A percentile compares a stretch with the other conserved stretches of the same genome.
Evolutionary conservation across 2,888 invertebrate genomes (phyloP).

Genomic region (Sminthurinus aureus): DNA sequence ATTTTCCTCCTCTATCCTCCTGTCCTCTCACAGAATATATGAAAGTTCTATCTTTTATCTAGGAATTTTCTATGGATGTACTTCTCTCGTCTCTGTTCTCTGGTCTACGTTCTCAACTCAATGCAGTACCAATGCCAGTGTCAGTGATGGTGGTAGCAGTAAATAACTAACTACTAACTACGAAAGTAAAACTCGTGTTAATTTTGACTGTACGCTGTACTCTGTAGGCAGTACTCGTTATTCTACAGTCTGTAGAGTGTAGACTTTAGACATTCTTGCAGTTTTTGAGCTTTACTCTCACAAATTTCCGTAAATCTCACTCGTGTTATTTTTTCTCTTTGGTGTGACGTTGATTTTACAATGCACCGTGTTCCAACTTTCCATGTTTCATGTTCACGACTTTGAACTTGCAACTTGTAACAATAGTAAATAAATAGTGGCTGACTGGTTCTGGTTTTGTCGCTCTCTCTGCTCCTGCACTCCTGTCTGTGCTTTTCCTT

Average conservation of each 20-base stretch:
- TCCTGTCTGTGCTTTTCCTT: no score
- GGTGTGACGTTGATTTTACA: not conserved
- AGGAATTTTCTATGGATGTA: no score
- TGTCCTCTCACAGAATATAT: slow-evolving; percentile 1
- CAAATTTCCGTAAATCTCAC: not conserved
- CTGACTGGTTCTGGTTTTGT: no score
- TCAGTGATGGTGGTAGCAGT: not conserved
- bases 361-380: not conserved
- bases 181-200: not conserved
- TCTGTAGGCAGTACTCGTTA: no score
- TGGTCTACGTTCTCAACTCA: no score
- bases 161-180: slow-evolving; percentile 2
- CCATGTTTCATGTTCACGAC: not conserved
- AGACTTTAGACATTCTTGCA: not conserved
- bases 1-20: not conserved
- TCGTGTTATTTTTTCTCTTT: not conserved
- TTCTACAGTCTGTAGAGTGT: no score
- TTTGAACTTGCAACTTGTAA: not conserved
- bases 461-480: no score
- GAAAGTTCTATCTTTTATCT: not conserved
- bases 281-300: not conserved
- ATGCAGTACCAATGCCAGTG: no score
- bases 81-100: no score
- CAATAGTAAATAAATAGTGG: not conserved
- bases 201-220: not conserved